Evolutionary conservation across 2,888 invertebrate species (phyloP).

Genomic region (Orgyia antiqua): DNA sequence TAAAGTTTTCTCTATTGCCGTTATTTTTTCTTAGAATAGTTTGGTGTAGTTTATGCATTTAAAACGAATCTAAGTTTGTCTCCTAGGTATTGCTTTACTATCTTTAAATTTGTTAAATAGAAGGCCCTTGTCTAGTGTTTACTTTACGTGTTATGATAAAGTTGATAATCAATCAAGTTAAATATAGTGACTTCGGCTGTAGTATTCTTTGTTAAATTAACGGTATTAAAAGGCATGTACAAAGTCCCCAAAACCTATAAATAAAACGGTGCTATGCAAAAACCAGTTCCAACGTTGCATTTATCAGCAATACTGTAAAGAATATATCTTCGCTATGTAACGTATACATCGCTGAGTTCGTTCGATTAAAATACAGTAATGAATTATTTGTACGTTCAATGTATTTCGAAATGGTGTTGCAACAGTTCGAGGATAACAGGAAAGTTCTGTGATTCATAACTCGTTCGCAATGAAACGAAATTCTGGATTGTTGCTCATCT

Average conservation of each 20-base stretch:
- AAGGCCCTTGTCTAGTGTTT: too few relatives aligned
- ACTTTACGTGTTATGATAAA: too few relatives aligned
- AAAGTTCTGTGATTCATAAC: slow-evolving; percentile 25
- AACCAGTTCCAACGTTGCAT: slow-evolving; percentile 22
- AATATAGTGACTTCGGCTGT: too few relatives aligned
- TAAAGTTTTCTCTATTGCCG: too few relatives aligned
- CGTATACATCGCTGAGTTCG: slow-evolving; percentile 9
- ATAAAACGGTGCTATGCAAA: slow-evolving; percentile 18
- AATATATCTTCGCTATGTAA: slow-evolving; percentile 4
- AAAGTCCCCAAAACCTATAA: slow-evolving; percentile 21
- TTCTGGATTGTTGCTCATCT: slow-evolving; percentile 13
- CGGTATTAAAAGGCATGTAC: slow-evolving; percentile 16
- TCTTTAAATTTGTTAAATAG: too few relatives aligned
- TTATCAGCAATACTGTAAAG: neutral
- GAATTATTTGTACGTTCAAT: neutral
- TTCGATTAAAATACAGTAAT: neutral
- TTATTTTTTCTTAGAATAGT: too few relatives aligned
- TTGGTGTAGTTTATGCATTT: too few relatives aligned
- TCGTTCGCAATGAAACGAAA: slow-evolving; percentile 16
- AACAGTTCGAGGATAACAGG: slow-evolving; percentile 4
- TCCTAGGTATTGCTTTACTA: too few relatives aligned
- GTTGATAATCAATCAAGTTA: too few relatives aligned
- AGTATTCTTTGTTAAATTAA: too few relatives aligned
- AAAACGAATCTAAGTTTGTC: too few relatives aligned
- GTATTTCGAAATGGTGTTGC: slow-evolving; percentile 1